Evolutionary conservation across 2,797 vertebrate species (phyloP), one percentile per base, ranked within the genome.

Genomic region (Echiichthys vipera): DNA sequence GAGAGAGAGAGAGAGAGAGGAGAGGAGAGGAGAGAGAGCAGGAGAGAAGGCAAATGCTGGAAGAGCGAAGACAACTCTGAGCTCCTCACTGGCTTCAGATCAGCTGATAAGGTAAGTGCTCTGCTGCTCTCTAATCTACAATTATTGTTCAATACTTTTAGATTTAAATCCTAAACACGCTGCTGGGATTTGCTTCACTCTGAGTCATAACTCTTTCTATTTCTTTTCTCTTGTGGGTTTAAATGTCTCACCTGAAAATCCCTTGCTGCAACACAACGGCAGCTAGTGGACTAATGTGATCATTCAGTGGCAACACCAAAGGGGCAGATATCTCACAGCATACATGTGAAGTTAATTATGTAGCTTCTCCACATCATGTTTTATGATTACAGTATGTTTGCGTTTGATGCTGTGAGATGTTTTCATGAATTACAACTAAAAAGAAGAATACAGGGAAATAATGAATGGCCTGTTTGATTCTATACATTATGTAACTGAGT

Each of bases 101-200:
- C 91, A 74, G 87, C 90, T 87, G 87, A 83, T 71, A 88, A 93
- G 94, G 94, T 95, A 95, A 91, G 92, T 89, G 68, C 84, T 84
- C 54, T 69, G 53, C 75, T 50, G 13, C 47, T 81, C 43, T 80
- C 53, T 73, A 8, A 56, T 66, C 49, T 56, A 17, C 11, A 58
- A 14, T 59, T 30, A 65, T 42, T 65, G 27, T 43, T 54, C 3
- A 8, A 40, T 61, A 46, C 18, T 58, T 65, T 64, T 32, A 13
- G 3, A 50, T 65, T 64, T 25, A 2, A 27, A 32, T 36, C 22
- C 10, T 24, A 1, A 25, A 32, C 8, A 2, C 43, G 34, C 14
- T 53, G 45, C 20, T 32, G 17, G 12, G 8, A 18, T 77, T 40
- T 39, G 1, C 30, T 55, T 7, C 2, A 22, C 22, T 34, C 13